Evolutionary conservation across 1,140 invertebrate genomes (phyloP).

Genomic region (Trichomalopsis sarcophagae): DNA sequence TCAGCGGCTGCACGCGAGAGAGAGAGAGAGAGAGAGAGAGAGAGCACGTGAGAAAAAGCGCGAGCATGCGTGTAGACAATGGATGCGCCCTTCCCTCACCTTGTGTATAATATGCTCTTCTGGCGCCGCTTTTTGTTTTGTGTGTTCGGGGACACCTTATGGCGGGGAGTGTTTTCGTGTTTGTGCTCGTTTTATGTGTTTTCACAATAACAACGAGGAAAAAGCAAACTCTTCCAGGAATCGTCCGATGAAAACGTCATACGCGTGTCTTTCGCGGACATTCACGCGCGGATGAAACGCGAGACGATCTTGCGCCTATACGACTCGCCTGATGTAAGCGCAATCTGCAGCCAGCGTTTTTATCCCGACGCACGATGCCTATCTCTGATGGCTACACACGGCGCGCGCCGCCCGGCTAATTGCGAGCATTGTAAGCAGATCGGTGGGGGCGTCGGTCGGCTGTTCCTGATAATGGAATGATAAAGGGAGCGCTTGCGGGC

Average conservation of each 20-base stretch:
- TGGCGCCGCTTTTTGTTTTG: background rate
- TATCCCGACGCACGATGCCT: background rate
- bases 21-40: background rate
- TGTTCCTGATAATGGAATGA: constrained; percentile 10
- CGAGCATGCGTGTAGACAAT: constrained; percentile 50
- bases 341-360: background rate
- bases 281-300: background rate
- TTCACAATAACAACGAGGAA: no score
- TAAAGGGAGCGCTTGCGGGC: background rate
- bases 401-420: constrained; percentile 57
- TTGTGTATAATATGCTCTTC: background rate
- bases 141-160: background rate
- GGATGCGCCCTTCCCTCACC: background rate
- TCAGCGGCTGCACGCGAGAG: background rate
- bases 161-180: no score
- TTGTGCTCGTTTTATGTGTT: no score
- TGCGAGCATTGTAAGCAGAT: constrained; percentile 58
- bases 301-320: background rate
- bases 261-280: no score
- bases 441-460: background rate
- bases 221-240: no score
- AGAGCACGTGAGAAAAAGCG: constrained; percentile 48
- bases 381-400: background rate
- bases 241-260: no score
- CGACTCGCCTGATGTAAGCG: constrained; percentile 10